A percentile compares a stretch with the other conserved stretches of the same genome.
Conservation (phyloP, 2,888 invertebrate genomes). For the Eristalinus aeneus region DNA sequence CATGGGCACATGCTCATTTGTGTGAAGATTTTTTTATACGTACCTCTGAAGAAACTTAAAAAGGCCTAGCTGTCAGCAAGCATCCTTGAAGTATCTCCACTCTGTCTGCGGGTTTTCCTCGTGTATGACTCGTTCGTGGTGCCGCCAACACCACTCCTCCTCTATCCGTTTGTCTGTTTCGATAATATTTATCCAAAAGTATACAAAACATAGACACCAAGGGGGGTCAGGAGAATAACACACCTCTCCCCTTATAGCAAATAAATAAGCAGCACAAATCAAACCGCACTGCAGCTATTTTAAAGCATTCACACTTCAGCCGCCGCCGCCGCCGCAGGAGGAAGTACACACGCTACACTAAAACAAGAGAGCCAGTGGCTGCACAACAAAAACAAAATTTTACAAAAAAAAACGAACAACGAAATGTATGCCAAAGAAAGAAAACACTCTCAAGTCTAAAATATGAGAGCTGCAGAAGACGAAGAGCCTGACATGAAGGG, state of each 20-base stretch:
- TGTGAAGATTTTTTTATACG: neutral
- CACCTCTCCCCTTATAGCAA: conserved; percentile 29
- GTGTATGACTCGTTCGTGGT: neutral
- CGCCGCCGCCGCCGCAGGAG: conserved; percentile 52
- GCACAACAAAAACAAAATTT: conserved; percentile 53
- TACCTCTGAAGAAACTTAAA: conserved; percentile 38
- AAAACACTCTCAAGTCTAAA: conserved; percentile 61
- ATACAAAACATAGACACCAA: conserved; percentile 1
- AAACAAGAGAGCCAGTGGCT: conserved; percentile 67
- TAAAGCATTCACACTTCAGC: conserved; percentile 69
- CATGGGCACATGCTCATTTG: neutral
- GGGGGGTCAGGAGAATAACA: conserved; percentile 30
- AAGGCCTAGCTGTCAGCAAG: neutral
- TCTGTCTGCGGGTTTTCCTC: neutral
- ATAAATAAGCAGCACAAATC: conserved; percentile 63
- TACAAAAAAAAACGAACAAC: conserved; percentile 29
- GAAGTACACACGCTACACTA: conserved; percentile 52
- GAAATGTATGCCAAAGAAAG: conserved; percentile 59
- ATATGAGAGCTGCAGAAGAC: conserved; percentile 65
- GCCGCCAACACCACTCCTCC: conserved; percentile 28
- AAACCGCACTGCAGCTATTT: conserved; percentile 71
- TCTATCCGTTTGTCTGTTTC: conserved; percentile 6
- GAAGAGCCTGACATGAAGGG: conserved; percentile 51
- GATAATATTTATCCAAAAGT: conserved; percentile 46
- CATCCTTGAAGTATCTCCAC: conserved; percentile 13